phyloP scores from a whole-genome alignment of 2,797 vertebrate species.

The Xenops minutus region DNA sequence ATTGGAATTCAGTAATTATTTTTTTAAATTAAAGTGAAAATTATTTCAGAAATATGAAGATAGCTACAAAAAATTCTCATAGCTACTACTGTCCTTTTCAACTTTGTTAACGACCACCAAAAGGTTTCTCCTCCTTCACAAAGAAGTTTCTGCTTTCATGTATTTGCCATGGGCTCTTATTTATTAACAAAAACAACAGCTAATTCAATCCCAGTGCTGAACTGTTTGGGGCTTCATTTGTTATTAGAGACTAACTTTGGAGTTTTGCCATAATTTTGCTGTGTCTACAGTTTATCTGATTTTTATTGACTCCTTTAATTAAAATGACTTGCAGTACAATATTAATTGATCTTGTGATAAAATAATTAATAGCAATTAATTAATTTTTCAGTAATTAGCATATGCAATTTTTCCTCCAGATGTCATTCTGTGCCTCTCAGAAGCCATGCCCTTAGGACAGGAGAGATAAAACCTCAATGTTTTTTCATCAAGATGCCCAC shows the following conservation, averaged over 20 bases:
- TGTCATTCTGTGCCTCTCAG: slow-evolving; percentile 14
- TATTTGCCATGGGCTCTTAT: background rate
- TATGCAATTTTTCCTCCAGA: slow-evolving; percentile 26
- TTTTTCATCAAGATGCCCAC: background rate
- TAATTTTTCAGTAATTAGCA: slow-evolving; percentile 60
- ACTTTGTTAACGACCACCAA: background rate
- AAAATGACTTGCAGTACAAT: slow-evolving; percentile 63
- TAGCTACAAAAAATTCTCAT: background rate
- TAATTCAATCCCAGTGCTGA: background rate
- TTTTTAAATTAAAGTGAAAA: background rate
- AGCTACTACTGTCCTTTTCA: background rate
- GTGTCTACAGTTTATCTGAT: slow-evolving; percentile 50
- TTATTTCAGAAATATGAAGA: background rate
- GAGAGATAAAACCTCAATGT: background rate
- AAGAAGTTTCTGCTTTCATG: background rate
- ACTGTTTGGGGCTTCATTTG: background rate
- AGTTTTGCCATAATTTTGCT: slow-evolving; percentile 53
- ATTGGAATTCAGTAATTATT: background rate
- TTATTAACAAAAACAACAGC: slow-evolving; percentile 30
- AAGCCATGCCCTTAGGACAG: slow-evolving; percentile 24
- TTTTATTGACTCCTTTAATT: slow-evolving; percentile 69
- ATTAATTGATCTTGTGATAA: slow-evolving; percentile 74
- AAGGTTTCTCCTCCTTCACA: background rate
- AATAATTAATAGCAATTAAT: slow-evolving; percentile 74
- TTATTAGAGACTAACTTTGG: slow-evolving; percentile 21